phyloP scores from a whole-genome alignment of 2,888 invertebrate species.

The Standfussiana lucernea region DNA sequence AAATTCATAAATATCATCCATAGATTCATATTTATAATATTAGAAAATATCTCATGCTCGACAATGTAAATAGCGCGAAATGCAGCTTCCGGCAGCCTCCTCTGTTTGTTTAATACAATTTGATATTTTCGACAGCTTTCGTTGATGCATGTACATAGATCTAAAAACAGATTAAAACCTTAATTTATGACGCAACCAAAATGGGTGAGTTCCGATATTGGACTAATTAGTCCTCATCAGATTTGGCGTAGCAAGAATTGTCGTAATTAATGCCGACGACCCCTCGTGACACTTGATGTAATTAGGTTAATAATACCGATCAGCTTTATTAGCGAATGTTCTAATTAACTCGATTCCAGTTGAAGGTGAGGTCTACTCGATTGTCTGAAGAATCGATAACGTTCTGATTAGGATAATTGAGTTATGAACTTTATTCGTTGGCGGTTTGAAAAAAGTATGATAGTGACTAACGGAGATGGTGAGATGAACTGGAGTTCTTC shows the following conservation, averaged over 20 bases:
- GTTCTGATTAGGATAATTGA: conserved; percentile 23
- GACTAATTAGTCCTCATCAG: conserved; percentile 73
- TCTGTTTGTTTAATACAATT: neutral
- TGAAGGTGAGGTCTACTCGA: conserved; percentile 72
- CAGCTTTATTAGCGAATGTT: conserved; percentile 84
- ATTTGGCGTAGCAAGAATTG: conserved; percentile 78
- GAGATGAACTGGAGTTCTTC: neutral
- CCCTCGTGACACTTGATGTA: conserved; percentile 81
- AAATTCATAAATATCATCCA: neutral
- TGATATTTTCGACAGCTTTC: neutral
- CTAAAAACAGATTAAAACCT: conserved; percentile 26
- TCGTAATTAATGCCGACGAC: conserved; percentile 77
- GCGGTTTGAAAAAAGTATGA: neutral
- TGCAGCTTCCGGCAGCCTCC: neutral
- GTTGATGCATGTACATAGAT: no score
- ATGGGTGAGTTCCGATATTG: conserved; percentile 62
- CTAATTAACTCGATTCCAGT: conserved; percentile 80
- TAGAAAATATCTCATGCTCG: neutral
- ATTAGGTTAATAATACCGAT: conserved; percentile 88
- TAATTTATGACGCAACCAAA: conserved; percentile 31
- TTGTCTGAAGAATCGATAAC: conserved; percentile 59
- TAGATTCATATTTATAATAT: no score
- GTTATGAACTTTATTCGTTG: conserved; percentile 11
- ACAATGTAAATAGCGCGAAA: neutral
- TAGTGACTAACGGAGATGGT: neutral